Evolutionary conservation across 2,888 invertebrate species (phyloP).

Genomic region (Hyles lineata): DNA sequence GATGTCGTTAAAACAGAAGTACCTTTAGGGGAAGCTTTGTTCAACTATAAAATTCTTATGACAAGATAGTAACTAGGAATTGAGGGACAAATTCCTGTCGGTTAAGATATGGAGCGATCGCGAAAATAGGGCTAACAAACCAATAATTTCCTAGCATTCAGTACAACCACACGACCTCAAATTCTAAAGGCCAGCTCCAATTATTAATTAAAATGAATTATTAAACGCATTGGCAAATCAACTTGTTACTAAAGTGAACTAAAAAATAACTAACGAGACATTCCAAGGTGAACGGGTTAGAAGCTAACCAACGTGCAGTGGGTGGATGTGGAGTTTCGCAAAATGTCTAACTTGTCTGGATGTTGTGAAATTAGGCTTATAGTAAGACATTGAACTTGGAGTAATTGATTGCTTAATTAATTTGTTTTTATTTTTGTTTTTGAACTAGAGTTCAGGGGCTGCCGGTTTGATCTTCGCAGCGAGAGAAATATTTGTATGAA

Average conservation of each 20-base stretch:
- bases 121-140: no score
- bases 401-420: no score
- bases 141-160: no score
- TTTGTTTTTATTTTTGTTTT: background rate
- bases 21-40: no score
- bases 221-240: constrained; percentile 25
- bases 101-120: no score
- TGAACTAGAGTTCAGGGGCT: background rate
- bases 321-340: background rate
- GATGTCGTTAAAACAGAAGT: no score
- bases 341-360: background rate
- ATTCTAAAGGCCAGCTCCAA: constrained; percentile 15
- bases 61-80: no score
- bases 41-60: no score
- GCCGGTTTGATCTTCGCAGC: no score
- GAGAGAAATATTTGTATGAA: no score
- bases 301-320: constrained; percentile 1
- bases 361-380: background rate
- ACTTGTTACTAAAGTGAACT: constrained; percentile 2
- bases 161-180: constrained; percentile 10
- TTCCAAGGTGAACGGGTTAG: constrained; percentile 25
- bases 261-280: constrained; percentile 24
- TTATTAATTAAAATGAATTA: constrained; percentile 18
- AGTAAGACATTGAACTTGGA: background rate
- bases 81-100: no score